phyloP scores from a whole-genome alignment of 2,797 vertebrate species.

The Sebastes iracundus region DNA sequence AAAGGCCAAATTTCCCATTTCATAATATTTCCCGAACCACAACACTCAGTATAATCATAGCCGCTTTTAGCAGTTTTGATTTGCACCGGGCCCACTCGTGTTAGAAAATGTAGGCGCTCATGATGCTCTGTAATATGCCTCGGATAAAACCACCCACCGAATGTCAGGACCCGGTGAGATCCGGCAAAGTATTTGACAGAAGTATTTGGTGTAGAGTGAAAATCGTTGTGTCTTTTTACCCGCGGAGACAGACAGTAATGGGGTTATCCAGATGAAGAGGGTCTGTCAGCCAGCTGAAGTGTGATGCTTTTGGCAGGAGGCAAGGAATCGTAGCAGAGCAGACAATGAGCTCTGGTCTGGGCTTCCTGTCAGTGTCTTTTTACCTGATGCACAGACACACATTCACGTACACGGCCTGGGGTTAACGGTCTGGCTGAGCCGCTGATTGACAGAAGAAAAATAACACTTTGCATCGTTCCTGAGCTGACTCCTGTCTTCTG shows the following conservation, averaged over 20 bases:
- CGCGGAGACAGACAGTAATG: constrained; percentile 22
- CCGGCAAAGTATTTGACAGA: constrained; percentile 9
- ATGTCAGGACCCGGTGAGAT: constrained; percentile 33
- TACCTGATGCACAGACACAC: constrained; percentile 6
- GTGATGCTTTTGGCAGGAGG: constrained; percentile 48
- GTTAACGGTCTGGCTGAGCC: constrained; percentile 1
- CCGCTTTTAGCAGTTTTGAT: constrained; percentile 9
- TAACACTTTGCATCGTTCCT: background rate
- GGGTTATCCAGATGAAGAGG: constrained; percentile 36
- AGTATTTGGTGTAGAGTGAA: constrained; percentile 13
- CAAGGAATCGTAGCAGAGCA: constrained; percentile 24
- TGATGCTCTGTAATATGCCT: constrained; percentile 30
- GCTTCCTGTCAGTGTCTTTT: constrained; percentile 32
- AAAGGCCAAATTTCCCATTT: constrained; percentile 33
- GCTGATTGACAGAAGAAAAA: constrained; percentile 38
- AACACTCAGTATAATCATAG: background rate
- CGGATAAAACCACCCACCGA: constrained; percentile 36
- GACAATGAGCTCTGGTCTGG: constrained; percentile 21
- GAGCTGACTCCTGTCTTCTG: constrained; percentile 5
- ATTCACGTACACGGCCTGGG: background rate
- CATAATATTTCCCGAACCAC: background rate
- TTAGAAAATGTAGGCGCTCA: constrained; percentile 16
- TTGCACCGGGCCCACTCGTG: constrained; percentile 28
- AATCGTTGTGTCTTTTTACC: constrained; percentile 12
- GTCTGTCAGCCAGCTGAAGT: constrained; percentile 30